Evolutionary conservation across 2,797 vertebrate genomes (phyloP).

Genomic region (Hylomyscus alleni): DNA sequence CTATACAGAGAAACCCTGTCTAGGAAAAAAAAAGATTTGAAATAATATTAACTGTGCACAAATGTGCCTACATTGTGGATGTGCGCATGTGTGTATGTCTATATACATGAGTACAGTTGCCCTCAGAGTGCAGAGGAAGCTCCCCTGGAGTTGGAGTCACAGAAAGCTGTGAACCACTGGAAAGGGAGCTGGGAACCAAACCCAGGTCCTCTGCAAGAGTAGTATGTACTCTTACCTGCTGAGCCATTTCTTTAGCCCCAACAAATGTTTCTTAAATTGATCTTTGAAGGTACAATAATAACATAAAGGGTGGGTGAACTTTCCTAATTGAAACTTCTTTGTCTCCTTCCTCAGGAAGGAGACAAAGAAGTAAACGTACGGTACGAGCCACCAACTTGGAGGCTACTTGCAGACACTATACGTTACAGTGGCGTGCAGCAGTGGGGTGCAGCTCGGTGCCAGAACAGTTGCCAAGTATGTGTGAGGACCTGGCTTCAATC

Average conservation of each 20-base stretch:
- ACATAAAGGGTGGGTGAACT: background rate
- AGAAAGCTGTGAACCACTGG: background rate
- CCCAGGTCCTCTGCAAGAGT: background rate
- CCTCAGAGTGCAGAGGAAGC: background rate
- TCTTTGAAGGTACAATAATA: background rate
- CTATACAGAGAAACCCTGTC: too few species aligned
- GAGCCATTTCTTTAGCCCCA: background rate
- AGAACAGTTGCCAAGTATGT: background rate
- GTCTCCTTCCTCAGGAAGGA: background rate
- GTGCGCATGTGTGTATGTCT: background rate
- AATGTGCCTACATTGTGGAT: background rate
- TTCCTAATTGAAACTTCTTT: slow-evolving; percentile 23
- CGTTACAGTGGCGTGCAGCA: background rate
- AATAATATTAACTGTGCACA: background rate
- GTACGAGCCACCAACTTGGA: background rate
- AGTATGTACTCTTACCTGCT: background rate
- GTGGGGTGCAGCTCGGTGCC: background rate
- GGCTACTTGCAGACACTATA: background rate
- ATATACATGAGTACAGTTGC: too few species aligned
- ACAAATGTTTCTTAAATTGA: slow-evolving; percentile 3
- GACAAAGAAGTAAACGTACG: background rate
- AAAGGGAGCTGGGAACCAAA: background rate
- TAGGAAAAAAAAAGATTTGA: background rate
- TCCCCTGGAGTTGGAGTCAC: background rate
- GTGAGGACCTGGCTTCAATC: background rate